Evolutionary conservation across 2,113 vertebrate genomes (phyloP).

Genomic region (Heloderma charlesbogerti): DNA sequence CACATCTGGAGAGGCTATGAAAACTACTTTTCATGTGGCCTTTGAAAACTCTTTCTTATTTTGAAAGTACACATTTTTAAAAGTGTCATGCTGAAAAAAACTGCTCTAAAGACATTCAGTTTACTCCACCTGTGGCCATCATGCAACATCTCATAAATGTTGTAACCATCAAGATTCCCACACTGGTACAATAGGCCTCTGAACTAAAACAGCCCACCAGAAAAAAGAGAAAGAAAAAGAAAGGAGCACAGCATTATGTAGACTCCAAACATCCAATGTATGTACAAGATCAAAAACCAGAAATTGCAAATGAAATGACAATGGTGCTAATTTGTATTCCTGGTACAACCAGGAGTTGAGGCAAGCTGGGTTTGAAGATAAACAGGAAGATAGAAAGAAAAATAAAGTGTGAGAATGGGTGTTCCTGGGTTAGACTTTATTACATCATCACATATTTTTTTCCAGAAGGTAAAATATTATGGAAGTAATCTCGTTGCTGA

Average conservation of each 20-base stretch:
- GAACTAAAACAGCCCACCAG: constrained; percentile 77
- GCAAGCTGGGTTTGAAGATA: constrained; percentile 71
- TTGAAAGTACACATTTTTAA: constrained; percentile 74
- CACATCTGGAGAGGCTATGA: constrained; percentile 79
- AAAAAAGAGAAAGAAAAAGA: constrained; percentile 34
- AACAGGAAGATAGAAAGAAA: constrained; percentile 72
- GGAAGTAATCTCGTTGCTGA: not conserved
- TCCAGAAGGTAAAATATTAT: constrained; percentile 29
- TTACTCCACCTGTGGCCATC: constrained; percentile 72
- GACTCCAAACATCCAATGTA: constrained; percentile 78
- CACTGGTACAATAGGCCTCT: constrained; percentile 74
- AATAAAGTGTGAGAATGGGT: constrained; percentile 71
- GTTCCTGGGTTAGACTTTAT: constrained; percentile 72
- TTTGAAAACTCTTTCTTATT: constrained; percentile 58
- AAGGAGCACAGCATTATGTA: constrained; percentile 75
- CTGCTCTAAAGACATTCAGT: constrained; percentile 73
- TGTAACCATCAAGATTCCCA: constrained; percentile 72
- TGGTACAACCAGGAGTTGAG: constrained; percentile 68
- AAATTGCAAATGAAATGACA: constrained; percentile 68
- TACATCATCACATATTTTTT: constrained; percentile 76
- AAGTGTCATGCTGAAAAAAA: constrained; percentile 75
- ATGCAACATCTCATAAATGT: constrained; percentile 64
- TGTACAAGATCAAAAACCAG: constrained; percentile 80
- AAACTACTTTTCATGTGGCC: constrained; percentile 75
- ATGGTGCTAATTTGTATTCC: constrained; percentile 72